A percentile compares a stretch with the other conserved stretches of the same genome.
phyloP scores from a whole-genome alignment of 2,888 invertebrate genomes.

The Fragum sueziense region DNA sequence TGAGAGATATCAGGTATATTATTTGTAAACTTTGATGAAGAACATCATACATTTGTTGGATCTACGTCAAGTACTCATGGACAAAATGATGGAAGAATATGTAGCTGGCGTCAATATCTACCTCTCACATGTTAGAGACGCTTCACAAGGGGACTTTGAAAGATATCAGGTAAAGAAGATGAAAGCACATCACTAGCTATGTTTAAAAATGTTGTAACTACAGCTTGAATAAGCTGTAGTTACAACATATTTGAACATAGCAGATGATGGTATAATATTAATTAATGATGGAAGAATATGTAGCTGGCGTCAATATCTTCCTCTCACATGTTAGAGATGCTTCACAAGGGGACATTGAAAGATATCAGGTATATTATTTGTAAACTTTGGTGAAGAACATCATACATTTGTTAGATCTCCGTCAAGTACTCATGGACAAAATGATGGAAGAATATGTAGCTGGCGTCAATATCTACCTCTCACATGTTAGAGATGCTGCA shows the following conservation, averaged over 20 bases:
- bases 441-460: not conserved
- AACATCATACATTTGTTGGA: conserved; percentile 71
- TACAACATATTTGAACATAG: no score
- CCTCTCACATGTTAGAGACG: not conserved
- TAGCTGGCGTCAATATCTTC: not conserved
- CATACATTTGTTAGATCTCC: no score
- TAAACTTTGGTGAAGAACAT: no score
- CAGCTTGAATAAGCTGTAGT: no score
- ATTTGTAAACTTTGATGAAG: conserved; percentile 65
- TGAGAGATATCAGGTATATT: not conserved
- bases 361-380: not conserved
- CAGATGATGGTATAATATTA: no score
- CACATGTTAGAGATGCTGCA: not conserved
- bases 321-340: not conserved
- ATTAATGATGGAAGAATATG: not conserved
- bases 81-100: conserved; percentile 76
- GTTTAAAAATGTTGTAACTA: no score
- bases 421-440: no score
- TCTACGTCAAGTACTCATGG: conserved; percentile 70
- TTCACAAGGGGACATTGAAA: not conserved
- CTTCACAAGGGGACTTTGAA: not conserved
- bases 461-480: not conserved
- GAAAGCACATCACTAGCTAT: no score
- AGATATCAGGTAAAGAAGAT: not conserved
- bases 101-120: conserved; percentile 68